A percentile compares a stretch with the other conserved stretches of the same genome.
Conservation (phyloP, 2,113 vertebrate species). For the Apteryx owenii region DNA sequence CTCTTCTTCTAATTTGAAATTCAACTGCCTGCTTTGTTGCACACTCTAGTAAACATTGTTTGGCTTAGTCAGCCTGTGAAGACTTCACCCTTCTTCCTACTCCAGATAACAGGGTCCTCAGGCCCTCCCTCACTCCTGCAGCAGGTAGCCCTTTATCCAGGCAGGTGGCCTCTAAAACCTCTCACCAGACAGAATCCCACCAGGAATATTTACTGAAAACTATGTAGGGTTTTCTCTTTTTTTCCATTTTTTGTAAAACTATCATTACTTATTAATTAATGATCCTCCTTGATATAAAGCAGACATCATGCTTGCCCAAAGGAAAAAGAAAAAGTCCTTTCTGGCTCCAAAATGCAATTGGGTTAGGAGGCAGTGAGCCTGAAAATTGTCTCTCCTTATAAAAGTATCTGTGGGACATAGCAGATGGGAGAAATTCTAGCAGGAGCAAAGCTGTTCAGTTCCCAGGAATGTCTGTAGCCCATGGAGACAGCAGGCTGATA, state of each 20-base stretch:
- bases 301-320: background rate
- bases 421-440: background rate
- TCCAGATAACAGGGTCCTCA: background rate
- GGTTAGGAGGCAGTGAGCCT: background rate
- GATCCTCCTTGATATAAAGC: background rate
- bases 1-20: background rate
- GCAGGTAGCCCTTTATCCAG: background rate
- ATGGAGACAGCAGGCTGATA: background rate
- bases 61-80: background rate
- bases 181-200: background rate
- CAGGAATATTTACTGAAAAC: background rate
- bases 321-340: background rate
- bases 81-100: background rate
- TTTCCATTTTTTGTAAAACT: background rate
- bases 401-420: slow-evolving; percentile 7
- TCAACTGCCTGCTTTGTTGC: background rate
- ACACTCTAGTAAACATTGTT: background rate
- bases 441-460: slow-evolving; percentile 10
- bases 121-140: background rate
- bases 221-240: background rate
- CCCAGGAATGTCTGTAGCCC: slow-evolving; percentile 9
- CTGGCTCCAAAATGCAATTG: background rate
- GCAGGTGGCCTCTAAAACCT: background rate
- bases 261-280: background rate
- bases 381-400: slow-evolving; percentile 1